Percentiles rank a stretch among this genome's conserved stretches.
phyloP scores from a whole-genome alignment of 2,797 vertebrate genomes.

The Borostomias antarcticus region DNA sequence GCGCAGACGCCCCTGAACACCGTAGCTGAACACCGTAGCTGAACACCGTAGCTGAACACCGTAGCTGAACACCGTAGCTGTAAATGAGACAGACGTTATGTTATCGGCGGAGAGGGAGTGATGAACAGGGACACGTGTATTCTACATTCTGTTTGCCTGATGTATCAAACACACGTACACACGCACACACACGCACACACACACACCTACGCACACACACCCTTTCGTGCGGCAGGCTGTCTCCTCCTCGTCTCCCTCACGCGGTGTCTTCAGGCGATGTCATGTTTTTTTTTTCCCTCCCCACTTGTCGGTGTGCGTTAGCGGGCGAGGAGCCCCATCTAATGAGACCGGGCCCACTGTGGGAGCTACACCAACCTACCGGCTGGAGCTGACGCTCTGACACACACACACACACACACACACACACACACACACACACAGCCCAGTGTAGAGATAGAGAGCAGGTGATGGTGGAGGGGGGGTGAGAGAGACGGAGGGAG shows the following conservation, averaged over 20 bases:
- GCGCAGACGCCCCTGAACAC: not conserved
- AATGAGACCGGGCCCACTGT: slow-evolving; percentile 54
- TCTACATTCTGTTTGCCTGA: not conserved
- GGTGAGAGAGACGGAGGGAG: no score
- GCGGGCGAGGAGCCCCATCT: slow-evolving; percentile 46
- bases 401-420: not conserved
- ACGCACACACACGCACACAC: slow-evolving; percentile 8
- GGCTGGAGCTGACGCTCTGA: slow-evolving; percentile 22
- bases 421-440: no score
- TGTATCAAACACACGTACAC: not conserved
- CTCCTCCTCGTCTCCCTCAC: not conserved
- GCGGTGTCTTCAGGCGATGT: slow-evolving; percentile 43
- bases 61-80: not conserved
- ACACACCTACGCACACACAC: slow-evolving; percentile 26
- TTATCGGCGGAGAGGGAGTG: no score
- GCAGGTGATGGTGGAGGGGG: no score
- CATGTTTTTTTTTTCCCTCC: slow-evolving; percentile 49
- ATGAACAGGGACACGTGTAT: no score
- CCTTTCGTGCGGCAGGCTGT: slow-evolving; percentile 35
- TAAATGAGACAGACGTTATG: no score
- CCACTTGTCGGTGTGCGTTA: slow-evolving; percentile 57
- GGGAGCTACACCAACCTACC: slow-evolving; percentile 52
- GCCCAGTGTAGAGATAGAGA: no score
- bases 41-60: no score
- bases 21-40: no score